Evolutionary conservation across 64 coral and sea anemone genomes (phyloP).

Genomic region (Pocillopora damicornis): DNA sequence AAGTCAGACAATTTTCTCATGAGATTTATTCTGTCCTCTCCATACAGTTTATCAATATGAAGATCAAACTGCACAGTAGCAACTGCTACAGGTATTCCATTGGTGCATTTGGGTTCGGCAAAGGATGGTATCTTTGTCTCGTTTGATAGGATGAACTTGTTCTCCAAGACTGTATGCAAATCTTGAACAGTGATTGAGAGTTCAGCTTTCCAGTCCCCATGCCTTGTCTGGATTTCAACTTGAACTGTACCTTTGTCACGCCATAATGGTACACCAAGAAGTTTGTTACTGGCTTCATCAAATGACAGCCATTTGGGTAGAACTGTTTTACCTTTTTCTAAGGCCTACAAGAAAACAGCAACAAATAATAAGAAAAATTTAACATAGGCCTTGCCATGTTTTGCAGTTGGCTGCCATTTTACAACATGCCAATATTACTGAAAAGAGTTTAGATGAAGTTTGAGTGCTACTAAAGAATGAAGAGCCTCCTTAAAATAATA

Average conservation of each 20-base stretch:
- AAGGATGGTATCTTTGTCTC: slow-evolving; percentile 67
- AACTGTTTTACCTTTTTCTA: slow-evolving; percentile 58
- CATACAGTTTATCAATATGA: slow-evolving; percentile 56
- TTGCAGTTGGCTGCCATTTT: too few relatives aligned
- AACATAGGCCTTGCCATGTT: too few relatives aligned
- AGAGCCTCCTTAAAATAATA: too few relatives aligned
- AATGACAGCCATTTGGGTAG: slow-evolving; percentile 86
- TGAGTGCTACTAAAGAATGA: too few relatives aligned
- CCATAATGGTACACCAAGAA: slow-evolving; percentile 56
- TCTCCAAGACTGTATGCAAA: slow-evolving; percentile 43
- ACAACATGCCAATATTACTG: too few relatives aligned
- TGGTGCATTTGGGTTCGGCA: slow-evolving; percentile 31
- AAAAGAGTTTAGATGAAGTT: too few relatives aligned
- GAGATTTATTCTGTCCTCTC: slow-evolving; percentile 43
- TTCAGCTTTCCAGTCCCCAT: not conserved
- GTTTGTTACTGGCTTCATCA: slow-evolving; percentile 29
- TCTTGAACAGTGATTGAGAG: slow-evolving; percentile 69
- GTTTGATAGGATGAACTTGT: slow-evolving; percentile 41
- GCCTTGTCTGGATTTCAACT: slow-evolving; percentile 14
- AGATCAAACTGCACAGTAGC: slow-evolving; percentile 87
- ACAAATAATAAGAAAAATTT: not conserved
- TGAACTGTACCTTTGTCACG: slow-evolving; percentile 57
- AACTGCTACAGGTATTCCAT: slow-evolving; percentile 60
- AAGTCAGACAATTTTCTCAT: slow-evolving; percentile 62
- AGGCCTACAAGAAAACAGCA: slow-evolving; percentile 31